A percentile compares a stretch with the other conserved stretches of the same genome.
Evolutionary conservation across 23 tunicate species (phyloP).

Genomic region (Phallusia fumigata): DNA sequence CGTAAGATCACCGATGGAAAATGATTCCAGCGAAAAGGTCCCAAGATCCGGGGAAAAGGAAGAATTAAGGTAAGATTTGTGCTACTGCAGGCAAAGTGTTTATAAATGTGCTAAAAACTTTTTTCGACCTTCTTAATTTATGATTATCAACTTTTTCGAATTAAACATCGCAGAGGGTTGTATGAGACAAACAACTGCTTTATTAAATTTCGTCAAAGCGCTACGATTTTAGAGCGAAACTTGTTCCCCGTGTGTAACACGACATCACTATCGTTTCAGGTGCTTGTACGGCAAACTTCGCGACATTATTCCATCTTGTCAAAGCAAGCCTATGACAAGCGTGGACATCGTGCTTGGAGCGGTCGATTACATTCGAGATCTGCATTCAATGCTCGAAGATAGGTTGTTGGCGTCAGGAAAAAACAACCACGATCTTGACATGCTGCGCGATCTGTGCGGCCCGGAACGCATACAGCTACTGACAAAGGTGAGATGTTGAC

Average conservation of each 20-base stretch:
- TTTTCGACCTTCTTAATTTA: too few species aligned
- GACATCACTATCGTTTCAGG: constrained; percentile 13
- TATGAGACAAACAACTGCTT: too few species aligned
- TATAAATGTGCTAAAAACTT: too few species aligned
- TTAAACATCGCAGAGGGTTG: too few species aligned
- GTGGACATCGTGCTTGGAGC: constrained; percentile 73
- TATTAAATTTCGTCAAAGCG: too few species aligned
- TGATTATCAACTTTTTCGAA: too few species aligned
- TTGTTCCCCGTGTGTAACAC: too few species aligned
- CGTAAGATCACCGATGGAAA: neutral
- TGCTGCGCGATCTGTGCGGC: neutral
- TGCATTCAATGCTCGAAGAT: constrained; percentile 48
- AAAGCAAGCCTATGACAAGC: constrained; percentile 25
- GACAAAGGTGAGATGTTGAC: neutral
- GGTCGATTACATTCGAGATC: constrained; percentile 64
- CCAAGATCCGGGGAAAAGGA: neutral
- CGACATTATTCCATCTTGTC: constrained; percentile 59
- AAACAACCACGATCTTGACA: neutral
- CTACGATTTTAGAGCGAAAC: too few species aligned
- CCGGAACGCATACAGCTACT: neutral
- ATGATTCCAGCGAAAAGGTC: neutral
- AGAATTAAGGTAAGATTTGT: neutral
- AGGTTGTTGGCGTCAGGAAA: neutral
- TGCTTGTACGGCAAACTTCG: constrained; percentile 50
- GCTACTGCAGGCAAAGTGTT: too few species aligned